Conservation (phyloP, 1,140 invertebrate species). For the Patella vulgata region DNA sequence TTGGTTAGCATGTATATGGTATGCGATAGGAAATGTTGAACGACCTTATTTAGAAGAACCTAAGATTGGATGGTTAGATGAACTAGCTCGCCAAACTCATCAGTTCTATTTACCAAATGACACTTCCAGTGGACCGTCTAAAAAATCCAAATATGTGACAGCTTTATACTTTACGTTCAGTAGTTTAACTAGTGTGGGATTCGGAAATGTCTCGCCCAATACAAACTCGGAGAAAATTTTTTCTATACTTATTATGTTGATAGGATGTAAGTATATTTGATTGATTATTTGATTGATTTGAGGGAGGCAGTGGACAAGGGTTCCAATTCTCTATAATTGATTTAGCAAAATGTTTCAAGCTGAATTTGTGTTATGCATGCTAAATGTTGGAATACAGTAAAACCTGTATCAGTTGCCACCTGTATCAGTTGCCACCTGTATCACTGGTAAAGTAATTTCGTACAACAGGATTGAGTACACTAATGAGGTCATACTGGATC, state of each 20-base stretch:
- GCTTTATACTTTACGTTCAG: conserved; percentile 97
- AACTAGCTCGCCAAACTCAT: conserved; percentile 74
- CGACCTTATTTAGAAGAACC: conserved; percentile 66
- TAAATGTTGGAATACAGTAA: too few relatives aligned
- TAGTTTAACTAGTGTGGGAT: conserved; percentile 94
- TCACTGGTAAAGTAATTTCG: too few relatives aligned
- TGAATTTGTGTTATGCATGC: too few relatives aligned
- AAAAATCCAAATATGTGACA: conserved; percentile 82
- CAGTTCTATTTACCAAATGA: conserved; percentile 58
- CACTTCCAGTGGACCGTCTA: conserved; percentile 58
- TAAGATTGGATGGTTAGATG: conserved; percentile 93
- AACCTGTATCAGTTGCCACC: too few relatives aligned
- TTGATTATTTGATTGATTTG: background rate
- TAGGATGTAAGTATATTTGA: conserved; percentile 64
- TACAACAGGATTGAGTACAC: too few relatives aligned
- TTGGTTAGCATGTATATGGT: conserved; percentile 99
- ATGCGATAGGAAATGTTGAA: conserved; percentile 97
- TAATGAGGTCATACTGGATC: too few relatives aligned
- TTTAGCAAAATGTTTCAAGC: too few relatives aligned
- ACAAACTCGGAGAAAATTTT: conserved; percentile 88
- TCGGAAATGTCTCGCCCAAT: conserved; percentile 97
- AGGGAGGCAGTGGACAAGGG: background rate
- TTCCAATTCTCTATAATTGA: too few relatives aligned
- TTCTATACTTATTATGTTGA: conserved; percentile 71
- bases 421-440: too few relatives aligned